These are phyloP conservation scores for Scaptomyza polygonia DNA, from an alignment of 2,888 invertebrate species.

Conservation along the genomic window DNA sequence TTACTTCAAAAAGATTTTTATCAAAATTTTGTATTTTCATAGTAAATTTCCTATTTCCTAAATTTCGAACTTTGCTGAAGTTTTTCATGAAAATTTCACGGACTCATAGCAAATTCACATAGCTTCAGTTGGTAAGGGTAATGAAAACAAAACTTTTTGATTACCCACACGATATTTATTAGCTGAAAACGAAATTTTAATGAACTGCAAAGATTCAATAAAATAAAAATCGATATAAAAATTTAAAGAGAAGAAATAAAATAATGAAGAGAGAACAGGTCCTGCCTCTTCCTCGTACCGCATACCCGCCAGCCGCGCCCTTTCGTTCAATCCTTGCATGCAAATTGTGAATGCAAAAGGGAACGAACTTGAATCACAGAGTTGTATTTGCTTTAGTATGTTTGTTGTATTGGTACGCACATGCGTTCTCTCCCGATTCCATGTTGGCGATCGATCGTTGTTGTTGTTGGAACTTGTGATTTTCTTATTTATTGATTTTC, in stretches of 20 bases:
- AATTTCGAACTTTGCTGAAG: not conserved
- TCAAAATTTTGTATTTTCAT: not conserved
- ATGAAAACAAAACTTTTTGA: slow-evolving; percentile 34
- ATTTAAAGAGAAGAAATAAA: slow-evolving; percentile 54
- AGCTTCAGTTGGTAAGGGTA: not conserved
- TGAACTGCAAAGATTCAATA: slow-evolving; percentile 75
- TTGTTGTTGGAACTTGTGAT: slow-evolving; percentile 57
- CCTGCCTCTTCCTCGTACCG: not conserved
- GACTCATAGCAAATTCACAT: not conserved
- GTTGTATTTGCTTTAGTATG: slow-evolving; percentile 21
- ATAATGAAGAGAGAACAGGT: slow-evolving; percentile 52
- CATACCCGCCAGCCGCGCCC: not conserved
- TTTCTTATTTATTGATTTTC: slow-evolving; percentile 83
- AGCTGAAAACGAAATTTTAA: slow-evolving; percentile 83
- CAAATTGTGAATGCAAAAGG: slow-evolving; percentile 47
- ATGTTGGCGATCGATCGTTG: slow-evolving; percentile 60
- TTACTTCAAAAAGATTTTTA: not conserved
- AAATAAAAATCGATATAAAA: slow-evolving; percentile 68
- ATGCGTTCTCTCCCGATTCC: slow-evolving; percentile 44
- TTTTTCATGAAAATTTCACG: not conserved
- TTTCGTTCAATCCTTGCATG: slow-evolving; percentile 37
- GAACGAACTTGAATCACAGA: slow-evolving; percentile 26
- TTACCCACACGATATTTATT: slow-evolving; percentile 78
- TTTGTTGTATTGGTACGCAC: slow-evolving; percentile 37
- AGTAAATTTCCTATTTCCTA: no score